phyloP scores from a whole-genome alignment of 2,797 vertebrate genomes.

The Chrosomus eos region DNA sequence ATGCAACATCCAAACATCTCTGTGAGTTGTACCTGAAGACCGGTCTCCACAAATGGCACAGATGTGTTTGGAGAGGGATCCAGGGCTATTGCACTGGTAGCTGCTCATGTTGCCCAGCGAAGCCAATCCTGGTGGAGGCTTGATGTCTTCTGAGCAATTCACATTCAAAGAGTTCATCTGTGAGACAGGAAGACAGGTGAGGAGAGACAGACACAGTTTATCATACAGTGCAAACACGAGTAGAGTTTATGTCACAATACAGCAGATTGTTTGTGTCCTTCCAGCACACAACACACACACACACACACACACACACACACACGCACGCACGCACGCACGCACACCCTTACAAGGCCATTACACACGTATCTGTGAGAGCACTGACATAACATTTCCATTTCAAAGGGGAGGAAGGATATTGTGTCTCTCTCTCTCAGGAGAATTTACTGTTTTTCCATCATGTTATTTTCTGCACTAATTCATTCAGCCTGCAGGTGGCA shows the following conservation, averaged over 20 bases:
- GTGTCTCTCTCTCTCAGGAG: constrained; percentile 53
- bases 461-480: not conserved
- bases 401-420: constrained; percentile 42
- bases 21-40: constrained; percentile 85
- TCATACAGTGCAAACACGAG: constrained; percentile 9
- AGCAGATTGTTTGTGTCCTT: constrained; percentile 10
- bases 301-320: not conserved
- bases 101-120: constrained; percentile 84
- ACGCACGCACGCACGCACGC: not conserved
- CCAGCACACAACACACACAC: constrained; percentile 1
- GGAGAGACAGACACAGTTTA: constrained; percentile 46
- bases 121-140: constrained; percentile 87
- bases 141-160: constrained; percentile 90
- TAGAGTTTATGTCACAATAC: not conserved
- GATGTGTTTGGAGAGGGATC: constrained; percentile 93
- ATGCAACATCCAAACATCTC: not conserved
- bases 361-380: constrained; percentile 61
- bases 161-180: constrained; percentile 87
- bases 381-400: constrained; percentile 57
- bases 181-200: constrained; percentile 54
- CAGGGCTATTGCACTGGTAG: constrained; percentile 89
- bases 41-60: constrained; percentile 97
- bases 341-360: constrained; percentile 19
- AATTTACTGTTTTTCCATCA: constrained; percentile 30
- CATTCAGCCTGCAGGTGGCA: constrained; percentile 36